Conservation (phyloP, 2,797 vertebrate genomes). For the Furcifer pardalis region DNA sequence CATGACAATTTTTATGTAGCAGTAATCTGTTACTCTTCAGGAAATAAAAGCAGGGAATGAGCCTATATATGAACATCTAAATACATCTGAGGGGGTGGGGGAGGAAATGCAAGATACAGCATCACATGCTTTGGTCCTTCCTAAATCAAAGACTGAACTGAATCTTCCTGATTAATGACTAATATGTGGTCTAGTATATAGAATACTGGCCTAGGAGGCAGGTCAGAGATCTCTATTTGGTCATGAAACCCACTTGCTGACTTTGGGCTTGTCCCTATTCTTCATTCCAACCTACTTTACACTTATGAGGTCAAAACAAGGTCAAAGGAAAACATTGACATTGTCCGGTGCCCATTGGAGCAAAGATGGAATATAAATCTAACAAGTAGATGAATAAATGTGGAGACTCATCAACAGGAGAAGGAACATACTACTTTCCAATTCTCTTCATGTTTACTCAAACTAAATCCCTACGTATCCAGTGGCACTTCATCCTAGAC, state of each 20-base stretch:
- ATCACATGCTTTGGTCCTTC: neutral
- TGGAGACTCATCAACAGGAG: neutral
- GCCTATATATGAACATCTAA: neutral
- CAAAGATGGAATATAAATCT: too few relatives aligned
- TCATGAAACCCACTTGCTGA: too few relatives aligned
- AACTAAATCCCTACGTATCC: neutral
- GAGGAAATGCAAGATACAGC: neutral
- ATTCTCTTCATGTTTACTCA: neutral
- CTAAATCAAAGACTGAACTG: neutral
- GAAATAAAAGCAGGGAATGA: neutral
- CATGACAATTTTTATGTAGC: neutral
- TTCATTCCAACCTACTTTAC: too few relatives aligned
- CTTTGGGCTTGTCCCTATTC: too few relatives aligned
- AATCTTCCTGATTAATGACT: neutral
- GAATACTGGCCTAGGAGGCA: too few relatives aligned
- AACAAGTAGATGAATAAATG: neutral
- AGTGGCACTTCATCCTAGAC: neutral
- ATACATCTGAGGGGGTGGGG: neutral
- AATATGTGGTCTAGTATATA: too few relatives aligned
- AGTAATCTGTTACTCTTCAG: neutral
- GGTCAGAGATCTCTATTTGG: too few relatives aligned
- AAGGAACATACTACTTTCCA: neutral
- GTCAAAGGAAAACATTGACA: too few relatives aligned
- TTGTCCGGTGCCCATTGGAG: too few relatives aligned
- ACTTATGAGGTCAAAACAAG: too few relatives aligned